Evolutionary conservation across 2,888 invertebrate genomes (phyloP).

Genomic region (Invenusta paracnida): DNA sequence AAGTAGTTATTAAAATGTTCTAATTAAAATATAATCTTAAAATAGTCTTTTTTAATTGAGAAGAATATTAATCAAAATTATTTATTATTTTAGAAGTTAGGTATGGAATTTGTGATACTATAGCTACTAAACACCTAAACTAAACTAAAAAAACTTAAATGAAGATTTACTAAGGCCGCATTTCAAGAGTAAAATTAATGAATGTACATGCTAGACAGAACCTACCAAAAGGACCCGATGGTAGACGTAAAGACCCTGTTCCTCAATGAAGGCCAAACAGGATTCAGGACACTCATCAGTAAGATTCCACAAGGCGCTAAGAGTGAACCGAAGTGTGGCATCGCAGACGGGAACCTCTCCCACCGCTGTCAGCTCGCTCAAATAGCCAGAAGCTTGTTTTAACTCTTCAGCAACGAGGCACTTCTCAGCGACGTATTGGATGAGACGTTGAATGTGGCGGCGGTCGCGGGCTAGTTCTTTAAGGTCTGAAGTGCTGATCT

Average conservation of each 20-base stretch:
- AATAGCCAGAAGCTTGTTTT: not conserved
- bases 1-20: no score
- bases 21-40: no score
- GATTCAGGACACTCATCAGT: constrained; percentile 73
- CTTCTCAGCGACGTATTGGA: constrained; percentile 33
- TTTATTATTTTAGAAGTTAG: no score
- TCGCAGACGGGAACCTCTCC: constrained; percentile 60
- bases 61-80: no score
- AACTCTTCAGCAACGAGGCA: constrained; percentile 33
- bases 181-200: no score
- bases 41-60: no score
- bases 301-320: constrained; percentile 74
- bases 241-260: constrained; percentile 69
- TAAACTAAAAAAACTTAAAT: no score
- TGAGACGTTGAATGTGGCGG: constrained; percentile 21
- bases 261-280: constrained; percentile 68
- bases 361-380: not conserved
- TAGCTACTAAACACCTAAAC: no score
- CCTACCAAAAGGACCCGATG: constrained; percentile 64
- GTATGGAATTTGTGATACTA: no score
- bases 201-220: no score
- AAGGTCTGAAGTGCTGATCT: constrained; percentile 53
- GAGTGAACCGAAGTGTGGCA: constrained; percentile 72
- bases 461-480: constrained; percentile 34
- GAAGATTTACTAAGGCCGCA: no score